Base-by-base conservation (phyloP, 2,888 invertebrate genomes). In the Pogonocherus hispidulus region DNA sequence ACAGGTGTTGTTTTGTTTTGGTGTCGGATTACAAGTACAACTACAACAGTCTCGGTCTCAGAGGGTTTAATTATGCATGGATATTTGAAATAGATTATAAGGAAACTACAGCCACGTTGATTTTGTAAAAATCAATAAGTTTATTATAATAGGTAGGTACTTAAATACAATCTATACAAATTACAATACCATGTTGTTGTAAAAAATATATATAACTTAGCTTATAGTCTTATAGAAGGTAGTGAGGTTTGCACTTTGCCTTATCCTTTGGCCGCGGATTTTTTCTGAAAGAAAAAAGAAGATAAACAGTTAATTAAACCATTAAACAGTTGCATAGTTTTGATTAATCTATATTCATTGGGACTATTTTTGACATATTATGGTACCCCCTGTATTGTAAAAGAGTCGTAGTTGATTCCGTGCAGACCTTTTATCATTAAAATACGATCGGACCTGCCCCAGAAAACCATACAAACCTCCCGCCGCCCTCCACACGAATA, bases 141-240 rank as follows among this genome's bases (percentile, higher is more conserved):
- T 47, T 46, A 47, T 52, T 44, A 35, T 67, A 22, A 51, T 63
- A 51, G 5, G n/a, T n/a, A n/a, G 23, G 54, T 67, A 74, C 69
- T 70, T 76, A 74, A 74, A 76, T 72, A 73, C 59, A 69, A 72
- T 76, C 76, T 76, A 76, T 78, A 78, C 76, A 77, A 77, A 71
- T 77, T 69, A 72, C 72, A 77, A 77, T 77, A 77, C 75, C 77
- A 63, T 75, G 65, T 62, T 70, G 75, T 76, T 72, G 75, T 76
- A 76, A 74, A 76, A 76, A 76, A 76, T 59, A 66, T 64, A 72
- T 66, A 70, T 68, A 69, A 74, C 56, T 70, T 71, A 74, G 66
- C 62, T 56, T 68, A 47, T 62, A 70, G 66, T 74, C 65, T 70
- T 68, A 63, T 22, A 8, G 16, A 23, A 32, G 18, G 27, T 20